Percentiles rank a stretch among this genome's conserved stretches.
phyloP scores from a whole-genome alignment of 92 coral and sea anemone genomes.

The Epizoanthus rinbou region DNA sequence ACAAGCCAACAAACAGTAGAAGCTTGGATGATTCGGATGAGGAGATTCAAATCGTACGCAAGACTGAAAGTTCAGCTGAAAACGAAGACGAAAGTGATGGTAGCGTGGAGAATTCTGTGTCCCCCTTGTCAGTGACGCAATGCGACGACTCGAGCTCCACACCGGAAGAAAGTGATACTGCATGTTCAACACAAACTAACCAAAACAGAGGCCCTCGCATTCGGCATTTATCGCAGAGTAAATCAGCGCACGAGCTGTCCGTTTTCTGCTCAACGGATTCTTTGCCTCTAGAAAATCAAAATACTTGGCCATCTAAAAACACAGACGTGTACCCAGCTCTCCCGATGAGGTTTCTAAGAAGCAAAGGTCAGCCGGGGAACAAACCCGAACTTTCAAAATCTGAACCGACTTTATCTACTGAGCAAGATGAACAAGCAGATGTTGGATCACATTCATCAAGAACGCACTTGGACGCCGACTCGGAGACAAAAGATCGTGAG shows the following conservation, averaged over 20 bases:
- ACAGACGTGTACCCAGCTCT: slow-evolving; percentile 32
- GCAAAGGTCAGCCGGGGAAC: slow-evolving; percentile 28
- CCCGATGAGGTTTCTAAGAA: slow-evolving; percentile 31
- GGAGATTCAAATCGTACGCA: slow-evolving; percentile 93
- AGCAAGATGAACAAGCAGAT: slow-evolving; percentile 66
- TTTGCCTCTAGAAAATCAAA: slow-evolving; percentile 63
- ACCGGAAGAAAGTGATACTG: slow-evolving; percentile 40
- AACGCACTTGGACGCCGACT: slow-evolving; percentile 57
- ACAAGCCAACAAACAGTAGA: slow-evolving; percentile 60
- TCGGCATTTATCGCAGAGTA: slow-evolving; percentile 30
- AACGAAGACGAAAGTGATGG: slow-evolving; percentile 33
- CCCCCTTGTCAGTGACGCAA: slow-evolving; percentile 28
- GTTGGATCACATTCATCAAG: slow-evolving; percentile 76
- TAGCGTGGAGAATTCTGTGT: slow-evolving; percentile 28
- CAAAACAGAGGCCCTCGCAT: slow-evolving; percentile 22
- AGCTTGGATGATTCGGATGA: slow-evolving; percentile 91
- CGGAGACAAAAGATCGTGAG: slow-evolving; percentile 50
- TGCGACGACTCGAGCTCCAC: slow-evolving; percentile 54
- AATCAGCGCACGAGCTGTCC: slow-evolving; percentile 29
- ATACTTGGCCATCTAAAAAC: slow-evolving; percentile 70
- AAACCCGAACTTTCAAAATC: slow-evolving; percentile 51
- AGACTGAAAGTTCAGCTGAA: slow-evolving; percentile 35
- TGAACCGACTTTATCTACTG: slow-evolving; percentile 49
- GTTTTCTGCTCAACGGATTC: slow-evolving; percentile 24
- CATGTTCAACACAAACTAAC: slow-evolving; percentile 16